phyloP scores from a whole-genome alignment of 2,797 vertebrate genomes.

The Megaceryle alcyon region DNA sequence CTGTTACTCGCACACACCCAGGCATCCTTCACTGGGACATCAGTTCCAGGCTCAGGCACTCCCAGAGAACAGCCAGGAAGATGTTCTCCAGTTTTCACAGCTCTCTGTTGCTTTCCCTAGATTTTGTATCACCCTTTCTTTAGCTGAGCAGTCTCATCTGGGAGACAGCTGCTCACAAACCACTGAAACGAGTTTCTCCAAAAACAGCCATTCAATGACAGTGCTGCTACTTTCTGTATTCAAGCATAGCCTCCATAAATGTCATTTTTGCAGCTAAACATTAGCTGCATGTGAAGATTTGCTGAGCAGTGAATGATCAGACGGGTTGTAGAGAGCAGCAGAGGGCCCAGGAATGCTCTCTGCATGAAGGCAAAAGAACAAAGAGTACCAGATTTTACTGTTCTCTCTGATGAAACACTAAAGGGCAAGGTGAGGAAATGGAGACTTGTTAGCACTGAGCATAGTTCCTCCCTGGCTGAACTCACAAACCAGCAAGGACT shows the following conservation, averaged over 20 bases:
- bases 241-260: not conserved
- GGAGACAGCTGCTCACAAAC: slow-evolving; percentile 11
- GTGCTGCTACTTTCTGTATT: not conserved
- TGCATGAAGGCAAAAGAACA: not conserved
- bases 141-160: not conserved
- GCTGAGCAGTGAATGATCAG: slow-evolving; percentile 5
- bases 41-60: not conserved
- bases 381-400: not conserved
- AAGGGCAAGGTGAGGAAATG: not conserved
- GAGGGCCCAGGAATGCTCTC: not conserved
- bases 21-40: not conserved
- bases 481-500: not conserved
- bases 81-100: not conserved
- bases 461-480: not conserved
- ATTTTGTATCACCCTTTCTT: not conserved
- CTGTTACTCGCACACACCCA: not conserved
- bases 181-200: slow-evolving; percentile 4
- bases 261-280: not conserved
- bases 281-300: slow-evolving; percentile 4
- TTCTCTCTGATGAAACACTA: not conserved
- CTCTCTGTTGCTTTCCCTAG: not conserved
- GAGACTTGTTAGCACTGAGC: slow-evolving; percentile 5
- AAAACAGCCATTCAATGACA: not conserved
- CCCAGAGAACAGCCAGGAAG: not conserved
- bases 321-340: not conserved